Evolutionary conservation across 2,113 vertebrate genomes (phyloP).

Genomic region (Oryctolagus cuniculus): DNA sequence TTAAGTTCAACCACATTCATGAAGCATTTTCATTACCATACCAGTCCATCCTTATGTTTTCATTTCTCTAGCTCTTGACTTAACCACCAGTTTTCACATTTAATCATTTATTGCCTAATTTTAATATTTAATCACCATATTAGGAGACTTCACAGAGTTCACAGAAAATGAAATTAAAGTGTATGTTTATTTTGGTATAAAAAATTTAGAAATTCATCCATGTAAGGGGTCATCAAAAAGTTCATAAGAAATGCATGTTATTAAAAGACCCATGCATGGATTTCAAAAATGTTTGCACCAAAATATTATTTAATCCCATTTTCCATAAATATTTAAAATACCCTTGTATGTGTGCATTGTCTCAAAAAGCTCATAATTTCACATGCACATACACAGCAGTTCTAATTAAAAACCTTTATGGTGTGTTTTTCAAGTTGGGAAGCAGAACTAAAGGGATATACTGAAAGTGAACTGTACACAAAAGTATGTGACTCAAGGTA

Average conservation of each 20-base stretch:
- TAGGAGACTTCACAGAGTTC: too few relatives aligned
- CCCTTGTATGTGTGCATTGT: background rate
- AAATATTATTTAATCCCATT: too few relatives aligned
- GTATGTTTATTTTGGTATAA: too few relatives aligned
- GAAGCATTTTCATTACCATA: background rate
- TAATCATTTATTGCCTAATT: background rate
- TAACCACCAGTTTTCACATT: conserved; percentile 29
- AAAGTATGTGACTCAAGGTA: background rate
- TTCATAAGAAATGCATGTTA: too few relatives aligned
- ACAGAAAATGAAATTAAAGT: too few relatives aligned
- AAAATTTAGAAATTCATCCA: too few relatives aligned
- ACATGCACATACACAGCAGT: background rate
- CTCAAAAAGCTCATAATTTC: background rate
- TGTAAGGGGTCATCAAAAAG: too few relatives aligned
- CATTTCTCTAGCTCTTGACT: conserved; percentile 39
- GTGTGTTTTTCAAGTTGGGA: background rate
- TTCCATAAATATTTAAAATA: too few relatives aligned
- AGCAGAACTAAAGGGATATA: background rate
- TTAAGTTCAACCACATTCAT: background rate
- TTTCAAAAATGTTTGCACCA: too few relatives aligned
- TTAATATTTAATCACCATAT: background rate
- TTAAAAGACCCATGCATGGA: too few relatives aligned
- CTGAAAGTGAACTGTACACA: background rate
- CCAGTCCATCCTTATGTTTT: background rate
- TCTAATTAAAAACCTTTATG: conserved; percentile 48